A percentile compares a stretch with the other conserved stretches of the same genome.
These are phyloP conservation scores for Paedocypris sp. DNA, from an alignment of 2,113 vertebrate species.

Conservation along the genomic window DNA sequence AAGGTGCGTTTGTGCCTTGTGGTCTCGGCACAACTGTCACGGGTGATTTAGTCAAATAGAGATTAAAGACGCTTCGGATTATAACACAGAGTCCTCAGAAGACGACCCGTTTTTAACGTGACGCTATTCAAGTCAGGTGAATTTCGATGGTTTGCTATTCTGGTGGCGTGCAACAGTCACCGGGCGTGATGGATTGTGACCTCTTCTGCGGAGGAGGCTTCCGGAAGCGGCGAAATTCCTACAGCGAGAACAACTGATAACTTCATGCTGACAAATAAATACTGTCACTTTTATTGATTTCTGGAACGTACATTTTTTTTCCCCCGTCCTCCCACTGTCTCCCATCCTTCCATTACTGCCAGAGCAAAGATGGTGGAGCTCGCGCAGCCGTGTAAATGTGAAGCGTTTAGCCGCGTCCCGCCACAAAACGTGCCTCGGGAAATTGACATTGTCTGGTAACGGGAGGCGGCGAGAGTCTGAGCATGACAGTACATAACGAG, in stretches of 20 bases:
- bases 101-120: no score
- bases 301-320: constrained; percentile 5
- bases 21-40: constrained; percentile 27
- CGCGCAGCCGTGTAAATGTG: constrained; percentile 36
- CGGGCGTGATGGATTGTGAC: constrained; percentile 62
- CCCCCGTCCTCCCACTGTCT: not conserved
- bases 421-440: constrained; percentile 45
- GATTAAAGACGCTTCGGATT: constrained; percentile 38
- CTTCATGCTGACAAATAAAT: constrained; percentile 74
- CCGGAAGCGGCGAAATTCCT: constrained; percentile 57
- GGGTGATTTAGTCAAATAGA: constrained; percentile 49
- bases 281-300: constrained; percentile 68
- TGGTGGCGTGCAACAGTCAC: constrained; percentile 42
- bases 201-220: constrained; percentile 53
- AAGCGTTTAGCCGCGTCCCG: constrained; percentile 37
- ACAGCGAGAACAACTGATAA: constrained; percentile 63
- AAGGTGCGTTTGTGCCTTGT: constrained; percentile 29
- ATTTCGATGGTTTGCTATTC: constrained; percentile 63
- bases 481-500: constrained; percentile 81
- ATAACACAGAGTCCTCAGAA: no score
- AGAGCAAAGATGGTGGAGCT: constrained; percentile 25
- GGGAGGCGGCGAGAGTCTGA: constrained; percentile 36
- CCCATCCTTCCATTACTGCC: not conserved
- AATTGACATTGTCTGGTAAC: constrained; percentile 56
- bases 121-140: constrained; percentile 65